Evolutionary conservation across 2,888 invertebrate genomes (phyloP), one percentile per base, ranked within the genome.

Genomic region (Sympetrum striolatum): DNA sequence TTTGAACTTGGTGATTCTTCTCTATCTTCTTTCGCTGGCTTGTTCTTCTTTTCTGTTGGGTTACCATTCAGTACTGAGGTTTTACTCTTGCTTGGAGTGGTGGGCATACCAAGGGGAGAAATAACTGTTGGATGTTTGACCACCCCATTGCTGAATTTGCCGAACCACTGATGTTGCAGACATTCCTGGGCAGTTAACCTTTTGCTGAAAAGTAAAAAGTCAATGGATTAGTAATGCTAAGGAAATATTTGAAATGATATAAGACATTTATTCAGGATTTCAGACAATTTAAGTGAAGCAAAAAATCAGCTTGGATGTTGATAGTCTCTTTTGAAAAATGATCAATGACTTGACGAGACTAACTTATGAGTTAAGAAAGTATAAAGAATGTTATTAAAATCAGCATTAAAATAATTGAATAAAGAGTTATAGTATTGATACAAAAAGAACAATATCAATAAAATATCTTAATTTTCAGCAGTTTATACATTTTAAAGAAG

Each of bases 101-200:
- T n/a, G 14, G 86, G 60, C n/a, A 60, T 64, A n/a, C 35, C 53
- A 37, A 82, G 22, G 35, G 58, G 12, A 35, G 82, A 58, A 44
- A 80, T 37, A 35, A 18, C 12, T 25, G 15, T 37, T 35, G 53
- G 35, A n/a, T 79, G 31, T 31, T 44, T 79, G 25, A 58, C 14
- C 44, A 44, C 39, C 5, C 44, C 58, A 90, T 79, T 22, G 35
- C 18, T 64, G 12, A 80, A 90, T 48, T 80, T 90, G 81, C 80
- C n/a, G 91, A 98, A 96, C 98, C 98, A 98, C 93, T 97, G 96
- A 95, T 98, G 98, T 94, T 97, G 96, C 93, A 98, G 96, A 95
- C 98, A 97, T 94, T 98, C 97, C 93, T 96, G 96, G 93, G 98
- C 98, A 93, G 97, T 97, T 95, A 98, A 96, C 94, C 98, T 97